Evolutionary conservation across 2,113 vertebrate species (phyloP).

Genomic region (Mustelus asterias): DNA sequence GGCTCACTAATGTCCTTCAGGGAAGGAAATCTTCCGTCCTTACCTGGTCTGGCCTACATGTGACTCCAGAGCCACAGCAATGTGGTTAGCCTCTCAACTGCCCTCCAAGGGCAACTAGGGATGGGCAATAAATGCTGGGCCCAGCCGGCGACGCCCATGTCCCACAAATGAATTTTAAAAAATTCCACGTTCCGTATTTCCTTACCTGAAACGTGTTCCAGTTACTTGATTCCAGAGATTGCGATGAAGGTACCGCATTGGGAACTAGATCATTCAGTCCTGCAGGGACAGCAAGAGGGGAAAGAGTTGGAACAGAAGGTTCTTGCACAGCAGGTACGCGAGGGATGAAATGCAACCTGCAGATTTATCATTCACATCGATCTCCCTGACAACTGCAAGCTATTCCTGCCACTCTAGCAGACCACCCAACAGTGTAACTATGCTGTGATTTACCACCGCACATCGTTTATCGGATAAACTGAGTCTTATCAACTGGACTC

Average conservation of each 20-base stretch:
- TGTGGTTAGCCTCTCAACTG: too few relatives aligned
- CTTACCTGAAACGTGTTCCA: slow-evolving; percentile 89
- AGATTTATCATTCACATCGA: background rate
- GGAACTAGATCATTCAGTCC: slow-evolving; percentile 76
- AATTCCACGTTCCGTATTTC: background rate
- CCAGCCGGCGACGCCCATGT: too few relatives aligned
- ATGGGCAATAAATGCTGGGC: too few relatives aligned
- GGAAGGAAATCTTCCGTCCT: too few relatives aligned
- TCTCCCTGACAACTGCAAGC: background rate
- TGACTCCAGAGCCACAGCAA: too few relatives aligned
- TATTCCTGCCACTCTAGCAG: background rate
- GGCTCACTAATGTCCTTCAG: too few relatives aligned
- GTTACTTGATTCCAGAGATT: slow-evolving; percentile 60
- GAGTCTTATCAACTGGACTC: background rate
- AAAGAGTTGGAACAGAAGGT: background rate
- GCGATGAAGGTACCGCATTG: slow-evolving; percentile 50
- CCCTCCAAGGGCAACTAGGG: too few relatives aligned
- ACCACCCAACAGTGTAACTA: background rate
- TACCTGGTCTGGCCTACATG: too few relatives aligned
- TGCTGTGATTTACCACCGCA: background rate
- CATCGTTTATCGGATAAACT: background rate
- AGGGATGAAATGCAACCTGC: background rate
- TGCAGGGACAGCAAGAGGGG: slow-evolving; percentile 44
- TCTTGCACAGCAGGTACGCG: background rate
- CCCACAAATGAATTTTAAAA: too few relatives aligned